Conservation (phyloP, 2,113 vertebrate genomes). For the Protomyctophum bolini region DNA sequence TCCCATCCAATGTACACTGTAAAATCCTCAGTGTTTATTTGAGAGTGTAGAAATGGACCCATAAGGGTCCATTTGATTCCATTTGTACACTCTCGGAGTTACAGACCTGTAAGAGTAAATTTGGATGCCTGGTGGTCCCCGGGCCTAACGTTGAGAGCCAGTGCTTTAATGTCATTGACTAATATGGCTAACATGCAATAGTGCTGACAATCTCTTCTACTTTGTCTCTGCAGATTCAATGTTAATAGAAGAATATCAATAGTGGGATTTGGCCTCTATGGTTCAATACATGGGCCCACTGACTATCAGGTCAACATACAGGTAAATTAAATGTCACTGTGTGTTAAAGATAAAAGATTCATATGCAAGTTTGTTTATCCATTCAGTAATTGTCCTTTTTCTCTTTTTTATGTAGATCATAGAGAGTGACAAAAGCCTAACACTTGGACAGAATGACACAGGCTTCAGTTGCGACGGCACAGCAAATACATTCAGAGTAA, state of each 20-base stretch:
- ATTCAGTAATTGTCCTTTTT: conserved; percentile 1
- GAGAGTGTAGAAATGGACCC: no score
- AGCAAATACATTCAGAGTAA: conserved; percentile 90
- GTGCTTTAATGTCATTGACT: no score
- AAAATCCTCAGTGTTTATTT: no score
- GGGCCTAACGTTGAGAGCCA: no score
- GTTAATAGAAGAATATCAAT: conserved; percentile 93
- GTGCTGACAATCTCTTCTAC: not conserved
- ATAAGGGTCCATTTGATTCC: no score
- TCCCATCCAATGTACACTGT: no score
- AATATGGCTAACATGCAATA: no score
- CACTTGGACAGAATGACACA: conserved; percentile 91
- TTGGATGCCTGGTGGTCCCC: no score
- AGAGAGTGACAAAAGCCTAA: conserved; percentile 91
- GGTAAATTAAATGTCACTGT: conserved; percentile 69
- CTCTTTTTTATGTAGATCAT: conserved; percentile 81
- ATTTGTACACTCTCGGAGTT: no score
- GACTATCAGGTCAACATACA: conserved; percentile 98
- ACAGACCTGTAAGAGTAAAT: no score
- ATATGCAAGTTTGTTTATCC: not conserved
- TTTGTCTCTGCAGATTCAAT: conserved; percentile 83
- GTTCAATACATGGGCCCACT: conserved; percentile 94
- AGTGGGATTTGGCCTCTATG: conserved; percentile 94
- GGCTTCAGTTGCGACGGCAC: conserved; percentile 94
- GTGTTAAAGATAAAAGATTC: not conserved